Conservation (phyloP, 2,797 vertebrate species). For the Acanthurus lineatus region DNA sequence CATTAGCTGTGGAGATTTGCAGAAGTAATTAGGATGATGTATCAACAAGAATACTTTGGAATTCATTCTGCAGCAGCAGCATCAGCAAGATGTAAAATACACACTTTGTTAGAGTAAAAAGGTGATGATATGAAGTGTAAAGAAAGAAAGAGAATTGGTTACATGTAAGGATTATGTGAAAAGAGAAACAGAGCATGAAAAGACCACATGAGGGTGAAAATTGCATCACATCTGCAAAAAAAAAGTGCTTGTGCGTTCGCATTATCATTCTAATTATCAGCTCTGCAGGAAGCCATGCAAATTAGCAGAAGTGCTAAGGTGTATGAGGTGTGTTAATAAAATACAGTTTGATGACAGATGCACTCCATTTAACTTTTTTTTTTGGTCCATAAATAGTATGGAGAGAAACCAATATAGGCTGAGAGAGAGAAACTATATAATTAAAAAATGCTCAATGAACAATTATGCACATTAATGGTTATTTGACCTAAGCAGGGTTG, state of each 20-base stretch:
- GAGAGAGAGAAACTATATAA: neutral
- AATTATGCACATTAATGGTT: neutral
- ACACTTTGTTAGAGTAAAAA: neutral
- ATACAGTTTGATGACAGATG: slow-evolving; percentile 16
- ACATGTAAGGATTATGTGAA: neutral
- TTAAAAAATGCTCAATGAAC: slow-evolving; percentile 7
- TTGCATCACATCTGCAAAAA: slow-evolving; percentile 29
- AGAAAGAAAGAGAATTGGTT: neutral
- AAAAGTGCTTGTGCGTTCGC: slow-evolving; percentile 7
- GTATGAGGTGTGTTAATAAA: neutral
- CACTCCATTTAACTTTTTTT: neutral
- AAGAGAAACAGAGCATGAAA: neutral
- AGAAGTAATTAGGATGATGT: slow-evolving; percentile 17
- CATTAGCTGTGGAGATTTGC: slow-evolving; percentile 1
- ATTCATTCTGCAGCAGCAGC: neutral
- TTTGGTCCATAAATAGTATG: too few species aligned
- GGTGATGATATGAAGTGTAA: neutral
- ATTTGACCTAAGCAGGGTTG: neutral
- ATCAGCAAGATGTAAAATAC: neutral
- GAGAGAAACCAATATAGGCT: neutral
- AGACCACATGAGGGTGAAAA: neutral
- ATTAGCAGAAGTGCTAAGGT: slow-evolving; percentile 16
- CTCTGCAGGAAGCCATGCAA: slow-evolving; percentile 33
- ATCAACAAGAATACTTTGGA: slow-evolving; percentile 8
- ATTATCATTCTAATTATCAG: slow-evolving; percentile 47